Base-by-base conservation (phyloP, 2,113 vertebrate species). In the Colistium nudipinnis region DNA sequence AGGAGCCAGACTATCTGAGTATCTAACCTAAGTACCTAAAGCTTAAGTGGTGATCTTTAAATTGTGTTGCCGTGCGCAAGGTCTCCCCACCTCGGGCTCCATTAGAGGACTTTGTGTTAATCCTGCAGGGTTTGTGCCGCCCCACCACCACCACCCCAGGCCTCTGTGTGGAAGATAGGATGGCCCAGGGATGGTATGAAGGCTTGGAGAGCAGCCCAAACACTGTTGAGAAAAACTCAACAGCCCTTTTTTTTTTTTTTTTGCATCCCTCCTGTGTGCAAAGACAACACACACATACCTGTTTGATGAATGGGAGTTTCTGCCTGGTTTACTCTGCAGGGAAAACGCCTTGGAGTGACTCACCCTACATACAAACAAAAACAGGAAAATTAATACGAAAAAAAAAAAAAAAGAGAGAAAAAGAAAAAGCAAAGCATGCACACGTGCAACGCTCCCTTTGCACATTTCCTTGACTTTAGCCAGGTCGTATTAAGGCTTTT, bases 261-360 rank as follows among this genome's bases (percentile, higher is more conserved):
- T 47, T 54, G 62, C 65, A 80, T 83, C 76, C 33, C 38, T 68
- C 52, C 63, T 38, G 54, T 78, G 80, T 61, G 84, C 76, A 90
- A 88, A 90, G 85, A 86, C 80, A 88, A 90, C 84, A 88, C 62
- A 75, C 80, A 70, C 84, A 89, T 81, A 91, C 85, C 85, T 85
- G 81, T 86, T 84, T 90, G 86, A 90, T 88, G 84, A 90, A 88
- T 87, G 80, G 78, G 84, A 88, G 84, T 86, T 91, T 82, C 85
- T 88, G 79, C 81, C 51, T 36, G 13, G 84, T 88, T 88, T 81
- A 54, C 62, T 83, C 80, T 87, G 80, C 75, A 70, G 54, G 31
- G 69, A 85, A 85, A 88, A 87, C 82, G 74, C 83, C 78, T 83
- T 78, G 54, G 27, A 81, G 80, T 88, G 85, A 89, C 70, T 89